Conservation (phyloP, 2,888 invertebrate species). For the Macrophya alboannulata region DNA sequence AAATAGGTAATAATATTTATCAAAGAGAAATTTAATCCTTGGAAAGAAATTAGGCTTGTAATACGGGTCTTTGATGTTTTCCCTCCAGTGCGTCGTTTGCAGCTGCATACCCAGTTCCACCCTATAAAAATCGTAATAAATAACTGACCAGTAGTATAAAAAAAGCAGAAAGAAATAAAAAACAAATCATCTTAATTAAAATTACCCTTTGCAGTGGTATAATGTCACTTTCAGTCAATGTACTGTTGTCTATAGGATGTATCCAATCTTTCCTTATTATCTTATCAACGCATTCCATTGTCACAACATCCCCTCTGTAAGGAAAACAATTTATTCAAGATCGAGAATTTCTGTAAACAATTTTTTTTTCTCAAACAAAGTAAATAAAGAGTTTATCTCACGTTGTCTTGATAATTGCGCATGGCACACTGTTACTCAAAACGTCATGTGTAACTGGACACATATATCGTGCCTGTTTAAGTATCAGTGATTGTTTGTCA, state of each 20-base stretch:
- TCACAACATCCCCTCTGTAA: conserved; percentile 95
- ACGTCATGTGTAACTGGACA: conserved; percentile 99
- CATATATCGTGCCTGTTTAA: conserved; percentile 96
- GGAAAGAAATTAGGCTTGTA: conserved; percentile 86
- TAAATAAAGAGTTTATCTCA: conserved; percentile 80
- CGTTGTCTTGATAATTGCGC: conserved; percentile 95
- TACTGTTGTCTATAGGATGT: conserved; percentile 94
- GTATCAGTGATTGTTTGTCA: conserved; percentile 92
- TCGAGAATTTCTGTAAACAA: conserved; percentile 10
- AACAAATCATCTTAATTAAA: conserved; percentile 40
- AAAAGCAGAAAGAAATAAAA: not conserved
- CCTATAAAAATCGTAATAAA: conserved; percentile 82
- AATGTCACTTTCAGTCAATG: conserved; percentile 94
- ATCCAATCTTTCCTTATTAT: conserved; percentile 98
- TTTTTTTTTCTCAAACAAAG: not conserved
- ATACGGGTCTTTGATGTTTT: conserved; percentile 90
- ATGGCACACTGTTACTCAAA: conserved; percentile 96
- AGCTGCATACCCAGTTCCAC: conserved; percentile 96
- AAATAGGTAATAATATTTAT: not conserved
- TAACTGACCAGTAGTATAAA: not conserved
- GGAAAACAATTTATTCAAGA: conserved; percentile 65
- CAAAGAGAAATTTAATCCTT: not conserved
- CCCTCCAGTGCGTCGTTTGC: conserved; percentile 93
- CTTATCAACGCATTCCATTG: conserved; percentile 97
- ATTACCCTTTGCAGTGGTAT: conserved; percentile 93